Evolutionary conservation across 2,888 invertebrate genomes (phyloP).

Genomic region (Andrena hattorfiana): DNA sequence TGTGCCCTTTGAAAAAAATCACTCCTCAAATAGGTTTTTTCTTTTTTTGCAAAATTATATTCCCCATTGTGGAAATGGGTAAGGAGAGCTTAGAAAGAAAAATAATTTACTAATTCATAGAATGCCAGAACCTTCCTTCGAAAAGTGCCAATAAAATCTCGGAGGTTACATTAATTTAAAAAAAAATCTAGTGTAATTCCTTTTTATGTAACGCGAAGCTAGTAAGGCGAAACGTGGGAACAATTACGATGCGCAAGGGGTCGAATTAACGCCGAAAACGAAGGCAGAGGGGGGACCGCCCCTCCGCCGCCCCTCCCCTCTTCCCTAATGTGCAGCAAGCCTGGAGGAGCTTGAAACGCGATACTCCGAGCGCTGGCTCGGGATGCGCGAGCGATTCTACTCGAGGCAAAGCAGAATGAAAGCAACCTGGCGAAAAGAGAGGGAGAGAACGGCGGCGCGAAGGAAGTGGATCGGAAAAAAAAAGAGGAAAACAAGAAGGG

Average conservation of each 20-base stretch:
- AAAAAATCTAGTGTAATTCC: no score
- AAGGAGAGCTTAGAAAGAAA: no score
- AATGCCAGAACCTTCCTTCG: no score
- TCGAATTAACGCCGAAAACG: conserved; percentile 6
- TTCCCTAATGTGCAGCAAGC: conserved; percentile 54
- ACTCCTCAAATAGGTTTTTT: no score
- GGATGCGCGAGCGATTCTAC: conserved; percentile 52
- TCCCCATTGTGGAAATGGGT: no score
- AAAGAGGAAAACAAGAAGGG: conserved; percentile 54
- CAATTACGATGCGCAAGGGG: background rate
- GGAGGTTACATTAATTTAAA: no score
- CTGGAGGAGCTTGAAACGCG: conserved; percentile 76
- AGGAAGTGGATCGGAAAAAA: conserved; percentile 54
- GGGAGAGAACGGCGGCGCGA: conserved; percentile 52
- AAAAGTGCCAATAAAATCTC: no score
- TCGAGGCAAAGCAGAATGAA: conserved; percentile 54
- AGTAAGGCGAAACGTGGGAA: background rate
- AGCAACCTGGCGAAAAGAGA: conserved; percentile 47
- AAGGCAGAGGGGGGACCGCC: background rate
- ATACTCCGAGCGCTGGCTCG: conserved; percentile 68
- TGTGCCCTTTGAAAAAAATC: no score
- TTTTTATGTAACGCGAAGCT: no score
- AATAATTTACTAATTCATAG: no score
- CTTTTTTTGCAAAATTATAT: no score
- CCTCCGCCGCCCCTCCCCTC: conserved; percentile 7